Evolutionary conservation across 2,888 invertebrate genomes (phyloP), one percentile per base, ranked within the genome.

Genomic region (Copidosoma aretas): DNA sequence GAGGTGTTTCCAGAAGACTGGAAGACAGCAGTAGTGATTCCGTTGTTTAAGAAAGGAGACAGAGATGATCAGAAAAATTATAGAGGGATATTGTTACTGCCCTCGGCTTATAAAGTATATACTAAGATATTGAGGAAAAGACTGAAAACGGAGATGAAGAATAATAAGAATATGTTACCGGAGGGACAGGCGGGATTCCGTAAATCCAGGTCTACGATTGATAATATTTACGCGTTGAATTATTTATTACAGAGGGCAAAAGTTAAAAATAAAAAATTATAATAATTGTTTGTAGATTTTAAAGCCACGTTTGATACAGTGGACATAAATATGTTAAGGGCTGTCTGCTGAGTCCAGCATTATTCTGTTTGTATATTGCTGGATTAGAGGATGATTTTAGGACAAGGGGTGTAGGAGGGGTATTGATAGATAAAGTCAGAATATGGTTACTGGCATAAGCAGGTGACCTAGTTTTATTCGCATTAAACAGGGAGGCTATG

Each of bases 21-120:
- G 74, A 73, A 60, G 21, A 70, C 54, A 17, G 72, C 66, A 8
- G 43, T 74, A 0, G 64, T 76, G 15, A 32, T 60, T 3, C 71
- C 71, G 0, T 49, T 74, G 4, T 68, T 68, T 21, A 76, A 75
- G 56, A 72, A 72, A 43, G 71, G 73, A 3, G 59, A 74, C 24
- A 39, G 15, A 15, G 63, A 72, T 1, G 49, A 68, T 1, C 52
- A 51, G 12, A 43, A 51, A 19, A 75, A 74, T 51, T 75, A 75
- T 25, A 74, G 74, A 64, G 73, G 74, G 10, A 73, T 76, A 15
- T 70, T 74, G 0, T 51, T 77, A 0, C 24, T 74, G 24, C 39
- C 61, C 19, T 61, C 72, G 10, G 67, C 61, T 3, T 77, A 75
- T 49, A 73, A 75, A 41, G 67, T 75, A 53, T 74, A 75, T 21